Base-by-base conservation (phyloP, 2,888 invertebrate genomes). In the Podotricha telesiphe region DNA sequence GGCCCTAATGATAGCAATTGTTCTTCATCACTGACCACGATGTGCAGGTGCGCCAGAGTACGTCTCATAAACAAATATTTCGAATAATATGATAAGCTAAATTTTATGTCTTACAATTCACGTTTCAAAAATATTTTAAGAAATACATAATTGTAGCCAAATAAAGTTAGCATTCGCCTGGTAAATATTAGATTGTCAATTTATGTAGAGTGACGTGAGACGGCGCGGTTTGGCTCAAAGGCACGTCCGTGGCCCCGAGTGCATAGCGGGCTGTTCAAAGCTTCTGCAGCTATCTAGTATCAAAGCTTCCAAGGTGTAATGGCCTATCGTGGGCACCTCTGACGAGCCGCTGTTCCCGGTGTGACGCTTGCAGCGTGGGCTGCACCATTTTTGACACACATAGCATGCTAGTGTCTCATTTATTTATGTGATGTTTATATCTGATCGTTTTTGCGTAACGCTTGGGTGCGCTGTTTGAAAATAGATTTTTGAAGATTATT, bases 1-100 rank as follows among this genome's bases (percentile, higher is more conserved):
- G 84, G 79, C 83, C 76, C 79, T 92, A 92, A 92, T 91, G 91
- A 91, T 86, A 86, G 84, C 91, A 86, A 91, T 90, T 92, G 92
- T 93, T 91, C 90, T 84, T 82, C 88, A 85, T 90, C 88, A 90
- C 83, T 91, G 88, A 86, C 65, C 82, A 80, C 90, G 88, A 86
- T 86, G 67, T 82, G 81, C 93, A 91, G 90, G 90, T 90, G 91
- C 86, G 85, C 82, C 80, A 68, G 79, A 75, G 61, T 63, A 56
- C 10, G 40, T 42, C 4, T 20, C 4, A 1, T 42, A n/a, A 51
- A 1, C 28, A 17, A 10, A 28, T 51, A 15, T n/a, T n/a, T 51
- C 6, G 1, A 28, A 17, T 11, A 15, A 34, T n/a, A 10, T 34
- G n/a, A 53, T 28, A 6, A 17, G 28, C n/a, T 11, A 28, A 10